Conservation (phyloP, 2,113 vertebrate species). For the Myxocyprinus asiaticus region DNA sequence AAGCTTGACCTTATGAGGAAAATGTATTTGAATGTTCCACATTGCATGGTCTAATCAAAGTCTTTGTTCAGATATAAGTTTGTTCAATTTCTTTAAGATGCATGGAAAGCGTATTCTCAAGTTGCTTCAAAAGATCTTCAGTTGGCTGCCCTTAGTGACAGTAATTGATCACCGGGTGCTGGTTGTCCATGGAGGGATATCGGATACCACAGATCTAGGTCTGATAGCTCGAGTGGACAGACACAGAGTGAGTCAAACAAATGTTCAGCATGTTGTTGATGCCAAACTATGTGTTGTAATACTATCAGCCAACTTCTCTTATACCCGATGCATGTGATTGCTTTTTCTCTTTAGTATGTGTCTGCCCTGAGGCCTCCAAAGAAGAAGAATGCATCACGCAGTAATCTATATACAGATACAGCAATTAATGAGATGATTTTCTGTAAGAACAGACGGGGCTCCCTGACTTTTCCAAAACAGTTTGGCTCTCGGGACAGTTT, state of each 20-base stretch:
- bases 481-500: conserved; percentile 59
- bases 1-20: too few relatives aligned
- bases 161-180: conserved; percentile 90
- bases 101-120: conserved; percentile 89
- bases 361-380: conserved; percentile 82
- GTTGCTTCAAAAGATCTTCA: conserved; percentile 89
- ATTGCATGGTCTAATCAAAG: too few relatives aligned
- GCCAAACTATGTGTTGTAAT: not conserved
- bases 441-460: conserved; percentile 53
- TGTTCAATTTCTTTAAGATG: conserved; percentile 65
- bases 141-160: conserved; percentile 89
- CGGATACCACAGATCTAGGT: conserved; percentile 83
- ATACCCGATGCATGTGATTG: not conserved
- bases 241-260: conserved; percentile 76
- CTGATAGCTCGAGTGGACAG: conserved; percentile 82
- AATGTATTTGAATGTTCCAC: too few relatives aligned
- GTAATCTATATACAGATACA: conserved; percentile 51
- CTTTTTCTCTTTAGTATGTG: conserved; percentile 64
- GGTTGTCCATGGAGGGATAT: conserved; percentile 88
- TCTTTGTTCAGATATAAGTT: too few relatives aligned
- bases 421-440: conserved; percentile 53
- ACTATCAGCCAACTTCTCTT: too few relatives aligned
- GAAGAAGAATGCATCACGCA: conserved; percentile 59
- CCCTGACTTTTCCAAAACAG: conserved; percentile 56
- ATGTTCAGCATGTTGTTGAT: not conserved